Conservation (phyloP, 2,113 vertebrate species). For the Apodemus sylvaticus region DNA sequence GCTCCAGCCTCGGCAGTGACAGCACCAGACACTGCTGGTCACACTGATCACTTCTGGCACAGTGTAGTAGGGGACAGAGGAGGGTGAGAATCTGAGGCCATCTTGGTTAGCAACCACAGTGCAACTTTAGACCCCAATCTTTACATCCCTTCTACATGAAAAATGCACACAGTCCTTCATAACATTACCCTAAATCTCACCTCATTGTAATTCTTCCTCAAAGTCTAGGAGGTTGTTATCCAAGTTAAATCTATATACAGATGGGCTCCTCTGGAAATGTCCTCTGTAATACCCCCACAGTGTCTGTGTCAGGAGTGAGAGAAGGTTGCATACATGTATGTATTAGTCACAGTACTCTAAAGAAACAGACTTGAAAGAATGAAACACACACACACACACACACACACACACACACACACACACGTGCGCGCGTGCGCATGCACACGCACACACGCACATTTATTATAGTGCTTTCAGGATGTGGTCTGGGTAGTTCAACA, state of each 20-base stretch:
- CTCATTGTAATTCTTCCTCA: not conserved
- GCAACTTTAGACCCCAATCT: not conserved
- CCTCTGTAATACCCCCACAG: not conserved
- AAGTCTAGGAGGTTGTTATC: not conserved
- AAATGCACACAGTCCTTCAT: not conserved
- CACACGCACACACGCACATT: not conserved
- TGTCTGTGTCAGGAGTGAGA: not conserved
- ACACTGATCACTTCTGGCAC: not conserved
- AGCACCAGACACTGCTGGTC: not conserved
- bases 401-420: not conserved
- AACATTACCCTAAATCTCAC: not conserved
- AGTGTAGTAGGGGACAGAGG: not conserved
- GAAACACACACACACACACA: not conserved
- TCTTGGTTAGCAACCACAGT: not conserved
- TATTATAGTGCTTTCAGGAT: not conserved
- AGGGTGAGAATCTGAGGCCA: not conserved
- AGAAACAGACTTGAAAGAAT: not conserved
- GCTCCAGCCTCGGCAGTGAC: not conserved
- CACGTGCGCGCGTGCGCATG: not conserved
- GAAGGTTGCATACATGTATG: not conserved
- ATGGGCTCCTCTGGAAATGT: not conserved
- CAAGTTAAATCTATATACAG: not conserved
- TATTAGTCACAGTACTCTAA: not conserved
- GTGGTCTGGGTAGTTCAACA: not conserved
- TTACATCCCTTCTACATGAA: not conserved